Percentiles rank a stretch among this genome's conserved stretches.
phyloP scores from a whole-genome alignment of 2,888 invertebrate species.

The Pristionchus entomophagus region DNA sequence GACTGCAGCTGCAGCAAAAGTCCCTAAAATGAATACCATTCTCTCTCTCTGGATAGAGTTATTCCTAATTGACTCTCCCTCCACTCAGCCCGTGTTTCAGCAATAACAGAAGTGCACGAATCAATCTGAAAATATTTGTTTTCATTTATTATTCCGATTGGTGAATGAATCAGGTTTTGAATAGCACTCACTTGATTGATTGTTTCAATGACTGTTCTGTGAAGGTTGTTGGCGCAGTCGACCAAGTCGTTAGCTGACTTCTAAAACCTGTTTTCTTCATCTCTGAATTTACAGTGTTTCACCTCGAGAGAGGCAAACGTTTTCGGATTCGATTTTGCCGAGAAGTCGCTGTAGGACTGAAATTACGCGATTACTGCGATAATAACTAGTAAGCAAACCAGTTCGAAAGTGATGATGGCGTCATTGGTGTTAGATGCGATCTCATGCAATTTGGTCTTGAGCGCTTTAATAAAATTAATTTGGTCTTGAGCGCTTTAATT shows the following conservation, averaged over 20 bases:
- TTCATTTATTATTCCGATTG: too few relatives aligned
- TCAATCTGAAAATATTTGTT: background rate
- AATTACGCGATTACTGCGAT: background rate
- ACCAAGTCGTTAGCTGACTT: background rate
- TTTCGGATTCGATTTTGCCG: background rate
- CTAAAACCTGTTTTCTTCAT: background rate
- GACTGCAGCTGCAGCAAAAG: background rate
- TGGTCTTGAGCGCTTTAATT: too few relatives aligned
- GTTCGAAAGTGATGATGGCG: background rate
- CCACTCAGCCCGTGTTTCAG: background rate
- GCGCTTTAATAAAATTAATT: too few relatives aligned
- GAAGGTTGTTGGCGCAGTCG: background rate
- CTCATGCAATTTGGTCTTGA: background rate
- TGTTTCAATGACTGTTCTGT: background rate
- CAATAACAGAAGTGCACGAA: background rate
- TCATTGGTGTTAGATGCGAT: background rate
- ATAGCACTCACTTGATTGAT: background rate
- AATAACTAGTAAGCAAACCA: background rate
- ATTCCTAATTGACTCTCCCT: background rate
- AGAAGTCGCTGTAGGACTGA: background rate
- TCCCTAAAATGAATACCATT: background rate
- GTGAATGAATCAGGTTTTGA: too few relatives aligned
- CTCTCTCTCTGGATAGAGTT: background rate
- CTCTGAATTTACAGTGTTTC: background rate
- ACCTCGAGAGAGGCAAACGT: background rate